A percentile compares a stretch with the other conserved stretches of the same genome.
phyloP scores from a whole-genome alignment of 2,113 vertebrate genomes.

The Ptyas mucosa region DNA sequence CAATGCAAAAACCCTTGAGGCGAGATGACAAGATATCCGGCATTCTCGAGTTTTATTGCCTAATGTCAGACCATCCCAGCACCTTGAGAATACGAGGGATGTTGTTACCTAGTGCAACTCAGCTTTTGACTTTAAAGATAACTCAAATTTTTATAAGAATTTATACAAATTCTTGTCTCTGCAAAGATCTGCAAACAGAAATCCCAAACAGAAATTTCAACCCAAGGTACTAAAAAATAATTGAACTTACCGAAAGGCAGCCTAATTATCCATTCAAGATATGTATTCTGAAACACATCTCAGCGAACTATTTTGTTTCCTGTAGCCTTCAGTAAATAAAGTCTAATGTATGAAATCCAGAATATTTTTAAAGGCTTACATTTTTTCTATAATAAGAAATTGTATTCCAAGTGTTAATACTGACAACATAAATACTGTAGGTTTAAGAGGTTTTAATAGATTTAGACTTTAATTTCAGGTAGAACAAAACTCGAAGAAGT shows the following conservation, averaged over 20 bases:
- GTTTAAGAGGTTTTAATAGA: not conserved
- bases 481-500: not conserved
- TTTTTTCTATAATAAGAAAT: not conserved
- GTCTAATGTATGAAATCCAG: not conserved
- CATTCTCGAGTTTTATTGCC: not conserved
- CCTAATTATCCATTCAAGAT: not conserved
- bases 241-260: not conserved
- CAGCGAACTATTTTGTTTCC: not conserved
- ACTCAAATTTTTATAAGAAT: too few species aligned
- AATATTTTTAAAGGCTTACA: not conserved
- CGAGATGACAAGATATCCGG: not conserved
- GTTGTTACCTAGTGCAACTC: not conserved
- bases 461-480: constrained; percentile 12
- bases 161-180: not conserved
- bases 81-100: not conserved
- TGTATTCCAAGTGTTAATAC: not conserved
- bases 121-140: not conserved
- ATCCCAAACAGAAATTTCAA: not conserved
- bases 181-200: not conserved
- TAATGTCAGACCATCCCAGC: not conserved
- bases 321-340: not conserved
- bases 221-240: not conserved
- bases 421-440: not conserved
- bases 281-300: not conserved
- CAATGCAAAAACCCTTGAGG: not conserved